Base-by-base conservation (phyloP, 1,140 invertebrate species). In the Sminthurinus signatus region DNA sequence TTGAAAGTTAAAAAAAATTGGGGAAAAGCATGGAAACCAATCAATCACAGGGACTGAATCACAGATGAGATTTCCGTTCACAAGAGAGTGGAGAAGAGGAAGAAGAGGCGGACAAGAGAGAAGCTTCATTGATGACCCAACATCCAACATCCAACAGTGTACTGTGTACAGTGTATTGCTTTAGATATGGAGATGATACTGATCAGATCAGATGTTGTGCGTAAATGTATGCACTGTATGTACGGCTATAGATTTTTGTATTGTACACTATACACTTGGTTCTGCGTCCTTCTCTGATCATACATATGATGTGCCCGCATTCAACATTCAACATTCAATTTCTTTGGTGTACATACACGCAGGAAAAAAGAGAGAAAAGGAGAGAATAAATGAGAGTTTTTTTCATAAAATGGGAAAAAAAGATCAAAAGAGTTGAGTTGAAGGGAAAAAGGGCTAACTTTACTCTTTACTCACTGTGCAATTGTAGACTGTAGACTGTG, bases 391-490 rank as follows among this genome's bases (percentile, higher is more conserved):
- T 67, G 65, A 67, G 65, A 67, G 61, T 57, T 67, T 67, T 56
- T 56, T 67, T 67, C 59, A 54, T 59, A 59, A 67, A 67, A 67
- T 59, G 51, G 61, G 65, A 60, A 67, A 67, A 66, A 66, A 67
- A 67, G 65, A 67, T 67, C 65, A 67, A 67, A 67, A 60, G 61
- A 61, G n/a, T n/a, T n/a, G n/a, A n/a, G n/a, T n/a, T n/a, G n/a
- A n/a, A n/a, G n/a, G n/a, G n/a, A n/a, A n/a, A 54, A 54, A 54
- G 54, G 54, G 42, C 29, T 43, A 42, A 59, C 56, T 59, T n/a
- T 36, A 23, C 56, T n/a, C n/a, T n/a, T n/a, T n/a, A n/a, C n/a
- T n/a, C n/a, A n/a, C n/a, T n/a, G n/a, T n/a, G n/a, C n/a, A n/a
- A n/a, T n/a, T n/a, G n/a, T n/a, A n/a, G 23, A 43, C 44, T 59